Base-by-base conservation (phyloP, 2,113 vertebrate species). In the Syngnathus floridae region DNA sequence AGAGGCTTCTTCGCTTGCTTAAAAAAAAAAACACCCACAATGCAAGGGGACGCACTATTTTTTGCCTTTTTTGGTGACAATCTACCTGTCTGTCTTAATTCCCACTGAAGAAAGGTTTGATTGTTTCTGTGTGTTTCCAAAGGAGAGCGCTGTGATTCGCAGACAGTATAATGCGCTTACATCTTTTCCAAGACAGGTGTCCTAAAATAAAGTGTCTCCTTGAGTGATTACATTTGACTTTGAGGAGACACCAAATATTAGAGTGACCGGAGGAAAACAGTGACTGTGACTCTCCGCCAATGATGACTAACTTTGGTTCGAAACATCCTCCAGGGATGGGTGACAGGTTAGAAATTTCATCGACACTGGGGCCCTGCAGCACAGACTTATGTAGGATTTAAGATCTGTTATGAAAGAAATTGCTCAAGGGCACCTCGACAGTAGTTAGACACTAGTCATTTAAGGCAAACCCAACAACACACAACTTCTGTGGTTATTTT, bases 41-140 rank as follows among this genome's bases (percentile, higher is more conserved):
- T 84, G 85, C 84, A 85, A 64, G 67, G 64, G 13, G 59, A n/a
- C 21, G 6, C 73, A 64, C 71, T 69, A 67, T 82, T 82, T 82
- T 78, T 69, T 75, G n/a, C 74, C 78, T 73, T 64, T 76, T 86
- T 84, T 72, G 74, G 77, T 86, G 87, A 89, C 87, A 87, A 87
- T 84, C 86, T 76, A 83, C 81, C 86, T 87, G 85, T 84, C 89
- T 80, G 86, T 86, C 86, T 86, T 75, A 74, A 84, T 88, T 89
- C 77, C 71, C 57, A 77, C 82, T n/a, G 76, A 82, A 74, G 84
- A 86, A 83, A 68, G 75, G 77, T 80, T 76, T 87, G 76, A 89
- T 84, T 82, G 78, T 77, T 74, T 79, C 59, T 76, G 75, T 76
- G 72, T 71, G 54, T 82, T 82, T 80, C 72, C 67, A 69, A 82